Conservation (phyloP, 2,797 vertebrate species). For the Danionella dracula region DNA sequence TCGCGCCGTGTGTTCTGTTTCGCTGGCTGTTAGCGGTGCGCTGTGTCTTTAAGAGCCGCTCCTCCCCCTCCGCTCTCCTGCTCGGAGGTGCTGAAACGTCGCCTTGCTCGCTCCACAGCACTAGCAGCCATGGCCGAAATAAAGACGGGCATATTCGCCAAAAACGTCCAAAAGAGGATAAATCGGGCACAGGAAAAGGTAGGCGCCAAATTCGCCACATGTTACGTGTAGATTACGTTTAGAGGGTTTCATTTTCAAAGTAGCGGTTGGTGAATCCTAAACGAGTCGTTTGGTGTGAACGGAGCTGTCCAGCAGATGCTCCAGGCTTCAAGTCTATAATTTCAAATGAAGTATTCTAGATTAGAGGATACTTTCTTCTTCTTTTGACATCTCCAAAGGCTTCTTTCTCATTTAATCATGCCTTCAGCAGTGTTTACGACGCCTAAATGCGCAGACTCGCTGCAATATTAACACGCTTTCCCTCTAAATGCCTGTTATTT, state of each 20-base stretch:
- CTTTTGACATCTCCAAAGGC: not conserved
- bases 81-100: constrained; percentile 46
- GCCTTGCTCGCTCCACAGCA: constrained; percentile 48
- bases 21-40: too few species aligned
- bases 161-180: constrained; percentile 92
- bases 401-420: not conserved
- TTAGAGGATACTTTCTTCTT: not conserved
- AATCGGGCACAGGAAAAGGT: constrained; percentile 96
- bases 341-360: not conserved
- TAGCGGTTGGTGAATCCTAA: not conserved
- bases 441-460: not conserved
- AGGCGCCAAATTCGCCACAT: constrained; percentile 14
- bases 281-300: not conserved
- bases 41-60: constrained; percentile 57
- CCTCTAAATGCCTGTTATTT: constrained; percentile 33
- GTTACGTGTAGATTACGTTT: not conserved
- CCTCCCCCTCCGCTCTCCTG: constrained; percentile 29
- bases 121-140: constrained; percentile 89
- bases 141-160: constrained; percentile 92
- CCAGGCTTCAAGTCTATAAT: constrained; percentile 15
- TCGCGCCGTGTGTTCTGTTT: too few species aligned
- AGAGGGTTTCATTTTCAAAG: not conserved
- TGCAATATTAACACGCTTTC: constrained; percentile 29
- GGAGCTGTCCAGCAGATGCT: constrained; percentile 33
- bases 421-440: not conserved